A percentile compares a stretch with the other conserved stretches of the same genome.
Conservation (phyloP, 2,888 invertebrate genomes). For the Sinohyriopsis cumingii region DNA sequence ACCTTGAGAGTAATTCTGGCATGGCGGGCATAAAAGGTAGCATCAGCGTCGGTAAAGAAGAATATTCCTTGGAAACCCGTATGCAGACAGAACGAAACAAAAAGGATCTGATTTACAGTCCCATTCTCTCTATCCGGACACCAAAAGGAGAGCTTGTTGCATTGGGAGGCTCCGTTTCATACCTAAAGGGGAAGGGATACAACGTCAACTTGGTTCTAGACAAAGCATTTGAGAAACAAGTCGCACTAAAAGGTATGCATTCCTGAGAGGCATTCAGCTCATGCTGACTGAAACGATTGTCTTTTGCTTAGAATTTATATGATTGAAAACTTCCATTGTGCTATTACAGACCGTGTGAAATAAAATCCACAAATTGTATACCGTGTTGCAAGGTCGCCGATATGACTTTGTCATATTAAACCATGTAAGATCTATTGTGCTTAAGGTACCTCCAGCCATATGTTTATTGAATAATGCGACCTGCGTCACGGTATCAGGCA, state of each 20-base stretch:
- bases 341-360: no score
- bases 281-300: neutral
- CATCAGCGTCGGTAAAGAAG: constrained; percentile 30
- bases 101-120: constrained; percentile 32
- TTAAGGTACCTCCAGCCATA: no score
- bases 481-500: no score
- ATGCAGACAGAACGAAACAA: constrained; percentile 29
- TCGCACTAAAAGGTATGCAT: constrained; percentile 35
- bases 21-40: constrained; percentile 28
- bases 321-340: no score
- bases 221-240: constrained; percentile 31
- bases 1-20: constrained; percentile 31
- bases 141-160: constrained; percentile 32
- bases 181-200: constrained; percentile 36
- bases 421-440: no score
- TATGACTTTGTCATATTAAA: no score
- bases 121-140: constrained; percentile 28
- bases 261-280: neutral
- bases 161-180: constrained; percentile 35
- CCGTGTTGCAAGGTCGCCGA: no score
- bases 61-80: constrained; percentile 34
- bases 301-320: no score
- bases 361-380: no score
- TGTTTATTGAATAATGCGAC: no score
- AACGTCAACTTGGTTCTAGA: constrained; percentile 37